Base-by-base conservation (phyloP, 2,888 invertebrate genomes). In the Rhingia rostrata region DNA sequence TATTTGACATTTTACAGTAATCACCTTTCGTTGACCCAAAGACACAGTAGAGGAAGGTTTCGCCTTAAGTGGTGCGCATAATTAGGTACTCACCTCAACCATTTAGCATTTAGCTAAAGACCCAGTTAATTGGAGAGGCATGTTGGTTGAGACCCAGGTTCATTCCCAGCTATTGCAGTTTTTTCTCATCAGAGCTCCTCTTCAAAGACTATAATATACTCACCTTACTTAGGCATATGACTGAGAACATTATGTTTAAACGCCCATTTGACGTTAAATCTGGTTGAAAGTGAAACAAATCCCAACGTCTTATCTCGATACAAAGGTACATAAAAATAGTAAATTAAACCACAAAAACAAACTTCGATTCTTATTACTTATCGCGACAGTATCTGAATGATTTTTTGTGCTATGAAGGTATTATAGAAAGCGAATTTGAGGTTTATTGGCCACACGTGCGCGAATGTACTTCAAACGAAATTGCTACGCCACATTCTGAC, bases 361-460 rank as follows among this genome's bases (percentile, higher is more conserved):
- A 61, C 67, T 66, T 51, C 51, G 47, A 61, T 69, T 64, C 63
- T 12, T 37, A 69, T 75, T 64, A 64, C 54, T 58, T 66, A 51
- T 10, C 7, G 10, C 6, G 39, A 6, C 10, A 70, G 75, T 70
- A 70, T 63, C 63, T 63, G 56, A 64, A 70, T 63, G 49, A 61
- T 77, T 61, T 53, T 70, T 80, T 54, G 69, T 74, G 64, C 64
- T 84, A 63, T 1, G 22, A 2, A 60, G 5, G 6, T 49, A 9
- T 37, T n/a, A 49, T 75, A 74, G 84, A 84, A 84, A 84, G 84
- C 64, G 84, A 84, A 69, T 75, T 75, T 49, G 43, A 43, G 61
- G 56, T 64, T 6, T 37, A n/a, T 45, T 45, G 63, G 56, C 63
- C 58, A 47, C 63, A 73, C 63, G 61, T 73, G 47, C 69, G 37